Conservation (phyloP, 2,797 vertebrate species). For the Miichthys miiuy region DNA sequence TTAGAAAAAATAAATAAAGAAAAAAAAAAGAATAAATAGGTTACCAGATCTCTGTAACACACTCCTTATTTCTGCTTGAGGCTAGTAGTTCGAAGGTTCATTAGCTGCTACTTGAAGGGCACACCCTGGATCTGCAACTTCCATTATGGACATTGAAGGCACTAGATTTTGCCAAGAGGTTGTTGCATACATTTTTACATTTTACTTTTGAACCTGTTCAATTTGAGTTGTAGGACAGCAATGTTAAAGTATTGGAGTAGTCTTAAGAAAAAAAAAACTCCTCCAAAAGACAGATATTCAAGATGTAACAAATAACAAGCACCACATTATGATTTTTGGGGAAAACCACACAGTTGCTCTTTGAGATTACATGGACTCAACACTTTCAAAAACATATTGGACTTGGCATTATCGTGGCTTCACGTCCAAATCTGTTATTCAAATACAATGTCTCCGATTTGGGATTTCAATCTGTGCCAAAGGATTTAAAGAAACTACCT, state of each 20-base stretch:
- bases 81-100: not conserved
- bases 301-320: not conserved
- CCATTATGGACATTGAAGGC: not conserved
- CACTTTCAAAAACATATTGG: constrained; percentile 18
- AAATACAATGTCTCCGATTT: constrained; percentile 1
- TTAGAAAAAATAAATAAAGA: too few species aligned
- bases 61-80: not conserved
- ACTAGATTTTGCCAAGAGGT: not conserved
- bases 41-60: not conserved
- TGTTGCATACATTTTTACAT: too few species aligned
- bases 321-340: not conserved
- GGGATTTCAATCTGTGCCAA: constrained; percentile 29
- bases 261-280: too few species aligned
- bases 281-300: not conserved
- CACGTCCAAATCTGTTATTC: constrained; percentile 31
- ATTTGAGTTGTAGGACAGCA: too few species aligned
- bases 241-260: too few species aligned
- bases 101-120: not conserved
- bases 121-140: not conserved
- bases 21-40: too few species aligned
- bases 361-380: constrained; percentile 17
- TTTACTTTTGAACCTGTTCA: too few species aligned
- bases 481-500: constrained; percentile 50
- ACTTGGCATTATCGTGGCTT: constrained; percentile 16
- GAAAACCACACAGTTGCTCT: not conserved